Percentiles rank a stretch among this genome's conserved stretches.
phyloP scores from a whole-genome alignment of 2,113 vertebrate species.

The Dicaeum eximium region DNA sequence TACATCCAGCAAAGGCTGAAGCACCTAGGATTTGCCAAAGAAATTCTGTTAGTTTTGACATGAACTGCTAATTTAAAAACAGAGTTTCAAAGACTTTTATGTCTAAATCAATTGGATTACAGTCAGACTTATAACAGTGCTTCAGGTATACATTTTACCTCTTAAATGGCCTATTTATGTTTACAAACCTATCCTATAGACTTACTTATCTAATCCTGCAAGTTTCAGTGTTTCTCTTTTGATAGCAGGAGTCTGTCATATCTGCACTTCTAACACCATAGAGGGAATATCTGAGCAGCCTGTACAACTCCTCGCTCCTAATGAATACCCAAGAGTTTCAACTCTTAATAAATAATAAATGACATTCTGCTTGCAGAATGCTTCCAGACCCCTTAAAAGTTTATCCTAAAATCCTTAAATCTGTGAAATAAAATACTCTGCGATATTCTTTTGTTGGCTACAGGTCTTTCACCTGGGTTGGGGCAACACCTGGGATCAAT shows the following conservation, averaged over 20 bases:
- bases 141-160: neutral
- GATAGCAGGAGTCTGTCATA: neutral
- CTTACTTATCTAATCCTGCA: neutral
- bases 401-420: conserved; percentile 10
- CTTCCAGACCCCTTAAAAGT: neutral
- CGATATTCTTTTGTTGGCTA: neutral
- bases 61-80: neutral
- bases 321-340: conserved; percentile 37
- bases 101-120: neutral
- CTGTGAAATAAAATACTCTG: neutral
- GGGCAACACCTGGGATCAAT: neutral
- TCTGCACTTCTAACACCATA: neutral
- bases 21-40: neutral
- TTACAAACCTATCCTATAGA: conserved; percentile 11
- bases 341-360: conserved; percentile 55
- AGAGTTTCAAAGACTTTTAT: neutral
- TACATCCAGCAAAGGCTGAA: neutral
- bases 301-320: conserved; percentile 12
- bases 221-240: conserved; percentile 1
- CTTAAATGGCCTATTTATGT: neutral
- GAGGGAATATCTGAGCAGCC: conserved; percentile 39
- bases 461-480: neutral
- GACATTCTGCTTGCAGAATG: neutral
- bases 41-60: neutral
- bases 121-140: neutral